Evolutionary conservation across 2,113 vertebrate genomes (phyloP), one percentile per base, ranked within the genome.

Genomic region (Neogobius melanostomus): DNA sequence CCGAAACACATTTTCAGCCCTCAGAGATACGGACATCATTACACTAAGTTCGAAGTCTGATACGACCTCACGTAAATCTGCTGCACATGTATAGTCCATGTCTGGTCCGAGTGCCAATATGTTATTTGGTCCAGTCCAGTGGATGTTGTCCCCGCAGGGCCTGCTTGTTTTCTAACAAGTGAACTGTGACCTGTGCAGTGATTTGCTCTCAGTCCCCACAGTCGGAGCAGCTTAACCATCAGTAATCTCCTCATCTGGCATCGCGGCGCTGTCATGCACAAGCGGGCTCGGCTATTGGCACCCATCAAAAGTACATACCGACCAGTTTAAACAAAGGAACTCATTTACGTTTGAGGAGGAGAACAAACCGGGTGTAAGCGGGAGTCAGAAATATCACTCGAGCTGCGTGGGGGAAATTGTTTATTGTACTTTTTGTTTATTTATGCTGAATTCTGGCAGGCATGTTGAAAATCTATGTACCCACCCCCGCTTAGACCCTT

Each of bases 211-310:
- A 53, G 80, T 70, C 75, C 51, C 72, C 73, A 63, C 69, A 79
- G 71, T 72, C 11, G 43, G 62, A 85, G 51, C 75, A 78, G 81
- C 72, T 89, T 86, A 85, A 77, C 77, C 74, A 77, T 64, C 69
- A 69, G 66, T 88, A 88, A 90, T 87, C 85, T 85, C 66, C 69
- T 89, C 72, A 88, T 84, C 82, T 90, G 84, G 84, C 77, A 75
- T 69, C 2, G 6, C 59, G 14, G 15, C n/a, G 21, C 80, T 73
- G 71, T 88, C 80, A 75, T 80, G 68, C 69, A 66, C 66, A 69
- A 82, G 72, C 69, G 64, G 66, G 64, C 65, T 81, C 84, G 66
- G 46, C 79, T 63, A 6, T 52, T 68, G 64, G 72, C 63, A 85
- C 61, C 77, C 65, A 71, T 82, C 74, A 77, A 78, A 82, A 64